Conservation (phyloP, 2,113 vertebrate species). For the Anoura caudifer region DNA sequence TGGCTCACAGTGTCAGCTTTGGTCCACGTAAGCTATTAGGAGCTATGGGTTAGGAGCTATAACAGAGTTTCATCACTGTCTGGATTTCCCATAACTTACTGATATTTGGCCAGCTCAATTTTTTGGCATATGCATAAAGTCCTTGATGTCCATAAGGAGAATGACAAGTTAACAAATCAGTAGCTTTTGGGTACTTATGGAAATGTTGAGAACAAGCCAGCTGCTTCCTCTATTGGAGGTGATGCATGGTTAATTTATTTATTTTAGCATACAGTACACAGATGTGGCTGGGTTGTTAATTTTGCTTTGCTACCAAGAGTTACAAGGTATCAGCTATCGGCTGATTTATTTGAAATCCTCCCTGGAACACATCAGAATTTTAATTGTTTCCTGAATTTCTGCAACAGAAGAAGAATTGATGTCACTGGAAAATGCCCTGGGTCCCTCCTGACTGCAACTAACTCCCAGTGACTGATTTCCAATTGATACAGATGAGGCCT, state of each 20-base stretch:
- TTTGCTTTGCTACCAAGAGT: slow-evolving; percentile 76
- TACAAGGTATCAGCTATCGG: slow-evolving; percentile 72
- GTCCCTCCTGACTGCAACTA: slow-evolving; percentile 71
- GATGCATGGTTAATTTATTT: slow-evolving; percentile 76
- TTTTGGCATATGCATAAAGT: slow-evolving; percentile 70
- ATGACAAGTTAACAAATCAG: slow-evolving; percentile 78
- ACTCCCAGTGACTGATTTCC: slow-evolving; percentile 75
- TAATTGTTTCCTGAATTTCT: slow-evolving; percentile 78
- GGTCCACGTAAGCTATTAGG: neutral
- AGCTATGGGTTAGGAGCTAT: neutral
- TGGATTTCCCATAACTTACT: slow-evolving; percentile 43
- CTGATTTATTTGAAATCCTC: slow-evolving; percentile 79
- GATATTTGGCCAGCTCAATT: slow-evolving; percentile 65
- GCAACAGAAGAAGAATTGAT: slow-evolving; percentile 73
- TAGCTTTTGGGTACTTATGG: slow-evolving; percentile 76
- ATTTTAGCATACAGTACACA: slow-evolving; percentile 71
- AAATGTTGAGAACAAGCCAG: slow-evolving; percentile 75
- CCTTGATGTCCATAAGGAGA: slow-evolving; percentile 71
- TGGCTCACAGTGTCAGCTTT: neutral
- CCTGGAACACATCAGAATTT: slow-evolving; percentile 73
- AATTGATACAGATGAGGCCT: slow-evolving; percentile 74
- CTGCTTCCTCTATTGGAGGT: slow-evolving; percentile 73
- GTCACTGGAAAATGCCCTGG: slow-evolving; percentile 62
- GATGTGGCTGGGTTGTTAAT: slow-evolving; percentile 65
- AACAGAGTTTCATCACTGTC: neutral